These are phyloP conservation scores for Wiebesia pumilae DNA, from an alignment of 1,140 invertebrate species.

Conservation along the genomic window DNA sequence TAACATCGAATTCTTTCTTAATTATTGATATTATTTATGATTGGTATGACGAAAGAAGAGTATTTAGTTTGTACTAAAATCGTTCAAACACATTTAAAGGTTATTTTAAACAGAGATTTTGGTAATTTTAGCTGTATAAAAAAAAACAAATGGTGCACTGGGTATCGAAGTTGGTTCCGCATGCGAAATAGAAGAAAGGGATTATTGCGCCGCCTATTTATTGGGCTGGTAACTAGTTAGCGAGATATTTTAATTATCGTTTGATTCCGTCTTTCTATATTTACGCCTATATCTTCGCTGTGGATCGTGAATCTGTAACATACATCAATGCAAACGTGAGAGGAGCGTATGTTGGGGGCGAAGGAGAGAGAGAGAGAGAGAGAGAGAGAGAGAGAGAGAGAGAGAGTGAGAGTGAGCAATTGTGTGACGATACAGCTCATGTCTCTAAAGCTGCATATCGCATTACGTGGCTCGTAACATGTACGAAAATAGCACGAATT, in stretches of 20 bases:
- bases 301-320: neutral
- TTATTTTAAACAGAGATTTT: too few relatives aligned
- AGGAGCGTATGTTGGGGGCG: neutral
- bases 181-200: neutral
- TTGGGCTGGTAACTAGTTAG: neutral
- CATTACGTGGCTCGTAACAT: neutral
- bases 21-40: too few relatives aligned
- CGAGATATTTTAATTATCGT: slow-evolving; percentile 12
- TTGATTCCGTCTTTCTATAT: neutral
- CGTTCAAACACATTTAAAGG: too few relatives aligned
- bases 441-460: slow-evolving; percentile 7
- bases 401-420: neutral
- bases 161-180: neutral
- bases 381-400: slow-evolving; percentile 1
- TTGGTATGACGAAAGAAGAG: too few relatives aligned
- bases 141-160: neutral
- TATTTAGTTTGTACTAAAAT: too few relatives aligned
- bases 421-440: neutral
- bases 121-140: too few relatives aligned
- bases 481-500: neutral
- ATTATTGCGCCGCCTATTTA: neutral
- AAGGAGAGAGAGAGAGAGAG: neutral
- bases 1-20: too few relatives aligned
- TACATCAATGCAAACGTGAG: neutral
- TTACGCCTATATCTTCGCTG: neutral